These are phyloP conservation scores for Oreamnos americanus DNA, from an alignment of 2,113 vertebrate species.

Conservation along the genomic window DNA sequence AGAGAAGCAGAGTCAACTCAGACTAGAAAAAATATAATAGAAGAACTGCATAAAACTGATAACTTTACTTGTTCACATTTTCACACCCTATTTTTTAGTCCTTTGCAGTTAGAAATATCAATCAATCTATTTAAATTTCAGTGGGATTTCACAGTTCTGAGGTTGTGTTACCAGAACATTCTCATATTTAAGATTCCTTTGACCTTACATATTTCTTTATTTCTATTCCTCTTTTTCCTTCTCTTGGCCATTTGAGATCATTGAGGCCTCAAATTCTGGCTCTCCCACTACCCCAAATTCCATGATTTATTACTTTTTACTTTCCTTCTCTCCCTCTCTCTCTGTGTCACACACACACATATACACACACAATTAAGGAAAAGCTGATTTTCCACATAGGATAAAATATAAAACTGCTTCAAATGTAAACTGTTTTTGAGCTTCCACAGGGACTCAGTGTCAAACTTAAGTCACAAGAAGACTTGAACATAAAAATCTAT, in stretches of 20 bases:
- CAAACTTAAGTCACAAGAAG: not conserved
- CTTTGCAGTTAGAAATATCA: not conserved
- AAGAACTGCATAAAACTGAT: not conserved
- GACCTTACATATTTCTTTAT: not conserved
- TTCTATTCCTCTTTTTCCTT: not conserved
- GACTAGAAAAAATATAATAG: not conserved
- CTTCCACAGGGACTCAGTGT: not conserved
- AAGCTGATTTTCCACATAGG: not conserved
- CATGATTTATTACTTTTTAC: not conserved
- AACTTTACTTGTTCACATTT: not conserved
- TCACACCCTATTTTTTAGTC: not conserved
- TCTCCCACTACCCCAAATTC: not conserved
- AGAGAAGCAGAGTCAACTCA: not conserved
- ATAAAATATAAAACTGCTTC: not conserved
- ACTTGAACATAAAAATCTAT: not conserved
- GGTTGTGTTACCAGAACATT: not conserved
- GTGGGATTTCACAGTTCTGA: not conserved
- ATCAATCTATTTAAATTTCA: not conserved
- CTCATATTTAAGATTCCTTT: not conserved
- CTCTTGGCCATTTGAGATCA: not conserved
- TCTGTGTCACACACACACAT: not conserved
- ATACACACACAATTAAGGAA: not conserved
- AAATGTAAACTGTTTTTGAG: not conserved
- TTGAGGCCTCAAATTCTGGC: not conserved
- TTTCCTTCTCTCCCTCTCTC: not conserved